Base-by-base conservation (phyloP, 2,888 invertebrate genomes). In the Perithous albicinctus region DNA sequence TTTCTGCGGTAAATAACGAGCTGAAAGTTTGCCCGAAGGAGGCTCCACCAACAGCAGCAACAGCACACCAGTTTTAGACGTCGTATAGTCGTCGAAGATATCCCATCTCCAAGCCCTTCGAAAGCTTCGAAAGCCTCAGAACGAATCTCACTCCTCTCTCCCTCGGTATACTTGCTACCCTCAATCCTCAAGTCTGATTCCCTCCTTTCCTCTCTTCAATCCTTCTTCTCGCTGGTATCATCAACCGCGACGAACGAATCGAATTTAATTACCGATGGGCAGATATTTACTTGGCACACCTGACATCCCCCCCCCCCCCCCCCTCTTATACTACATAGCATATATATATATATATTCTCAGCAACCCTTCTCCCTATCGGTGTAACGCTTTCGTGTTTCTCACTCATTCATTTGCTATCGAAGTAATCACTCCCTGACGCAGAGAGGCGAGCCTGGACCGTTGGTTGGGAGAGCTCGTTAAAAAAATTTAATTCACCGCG, bases 201-300 rank as follows among this genome's bases (percentile, higher is more conserved):
- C 38, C 80, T 70, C 51, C 64, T 26, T 63, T 48, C 69, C 74
- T 15, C 43, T n/a, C 10, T n/a, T n/a, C n/a, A n/a, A 43, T 59
- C 32, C 70, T 43, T 7, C 35, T 35, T 12, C 20, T 8, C 67
- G 20, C 48, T 23, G 26, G 41, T 73, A 63, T 73, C 74, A 56
- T 35, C 67, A 38, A 54, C 32, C 26, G 64, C 63, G 32, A 63
- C 43, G 63, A 48, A 77, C 80, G 85, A 86, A 89, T 88, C 87
- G 86, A 89, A 89, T 90, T 88, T 90, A 90, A 90, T 90, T 89
- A 88, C 87, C 87, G 86, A 88, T 88, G 86, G 85, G 87, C 87
- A 88, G 88, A 88, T 88, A 88, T 88, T 88, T 88, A 88, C 87
- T 83, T 66, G 82, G 84, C 81, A 78, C 84, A 84, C 75, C 80